These are phyloP conservation scores for Diorhabda sublineata DNA, from an alignment of 1,140 invertebrate genomes.

Conservation along the genomic window DNA sequence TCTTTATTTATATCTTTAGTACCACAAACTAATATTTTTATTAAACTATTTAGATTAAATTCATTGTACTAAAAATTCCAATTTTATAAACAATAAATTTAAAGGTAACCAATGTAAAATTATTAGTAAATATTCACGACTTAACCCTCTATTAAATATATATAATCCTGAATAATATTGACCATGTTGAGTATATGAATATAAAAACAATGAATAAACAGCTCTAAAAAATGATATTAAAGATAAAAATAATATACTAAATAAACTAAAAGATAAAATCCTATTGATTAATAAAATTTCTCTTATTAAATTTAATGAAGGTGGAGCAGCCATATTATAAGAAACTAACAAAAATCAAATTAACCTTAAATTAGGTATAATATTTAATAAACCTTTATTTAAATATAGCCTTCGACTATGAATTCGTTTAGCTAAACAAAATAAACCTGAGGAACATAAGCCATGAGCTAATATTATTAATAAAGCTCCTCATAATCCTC, in stretches of 20 bases:
- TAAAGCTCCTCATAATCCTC: too few relatives aligned
- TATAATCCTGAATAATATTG: slow-evolving; percentile 46
- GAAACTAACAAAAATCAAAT: too few relatives aligned
- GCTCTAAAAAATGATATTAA: slow-evolving; percentile 51
- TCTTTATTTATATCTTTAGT: slow-evolving; percentile 42
- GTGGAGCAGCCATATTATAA: too few relatives aligned
- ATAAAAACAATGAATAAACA: slow-evolving; percentile 51
- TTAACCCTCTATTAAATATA: slow-evolving; percentile 45
- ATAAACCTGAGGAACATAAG: too few relatives aligned
- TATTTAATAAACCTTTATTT: too few relatives aligned
- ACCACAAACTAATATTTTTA: slow-evolving; percentile 51
- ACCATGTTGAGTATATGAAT: slow-evolving; percentile 56
- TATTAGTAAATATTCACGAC: slow-evolving; percentile 57
- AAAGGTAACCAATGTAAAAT: slow-evolving; percentile 50
- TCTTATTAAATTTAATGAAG: too few relatives aligned
- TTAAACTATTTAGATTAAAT: slow-evolving; percentile 56
- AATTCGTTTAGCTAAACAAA: too few relatives aligned
- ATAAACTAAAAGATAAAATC: too few relatives aligned
- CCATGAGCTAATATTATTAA: too few relatives aligned
- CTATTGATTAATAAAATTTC: too few relatives aligned
- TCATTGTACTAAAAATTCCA: slow-evolving; percentile 47
- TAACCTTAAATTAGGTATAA: too few relatives aligned
- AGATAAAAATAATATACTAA: slow-evolving; percentile 49
- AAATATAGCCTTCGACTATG: too few relatives aligned
- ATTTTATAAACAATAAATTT: slow-evolving; percentile 50